These are phyloP conservation scores for Falco rusticolus DNA, from an alignment of 2,797 vertebrate genomes.

Conservation along the genomic window DNA sequence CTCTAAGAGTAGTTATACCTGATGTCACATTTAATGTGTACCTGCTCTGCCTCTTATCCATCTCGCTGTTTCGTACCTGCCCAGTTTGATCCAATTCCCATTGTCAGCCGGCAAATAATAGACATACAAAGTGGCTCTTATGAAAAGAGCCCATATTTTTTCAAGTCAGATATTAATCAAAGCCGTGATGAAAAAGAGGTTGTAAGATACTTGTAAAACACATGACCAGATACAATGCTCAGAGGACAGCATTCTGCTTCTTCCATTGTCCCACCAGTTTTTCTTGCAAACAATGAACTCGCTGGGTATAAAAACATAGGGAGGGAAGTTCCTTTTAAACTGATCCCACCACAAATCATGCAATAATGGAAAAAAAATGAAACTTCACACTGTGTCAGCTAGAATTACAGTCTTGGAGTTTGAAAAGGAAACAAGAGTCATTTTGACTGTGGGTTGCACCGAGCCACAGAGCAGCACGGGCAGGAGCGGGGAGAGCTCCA, in stretches of 20 bases:
- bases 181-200: neutral
- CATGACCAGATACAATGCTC: neutral
- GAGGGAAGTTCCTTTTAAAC: neutral
- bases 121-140: neutral
- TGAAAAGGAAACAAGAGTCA: neutral
- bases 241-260: neutral
- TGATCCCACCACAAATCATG: neutral
- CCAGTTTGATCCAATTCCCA: neutral
- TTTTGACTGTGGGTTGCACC: rapidly evolving
- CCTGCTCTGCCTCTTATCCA: neutral
- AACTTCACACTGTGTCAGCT: neutral
- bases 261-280: neutral
- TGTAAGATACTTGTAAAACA: neutral
- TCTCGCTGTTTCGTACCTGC: constrained; percentile 3
- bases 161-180: constrained; percentile 54
- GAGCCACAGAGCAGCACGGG: neutral
- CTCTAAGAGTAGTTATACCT: neutral
- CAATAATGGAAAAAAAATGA: neutral
- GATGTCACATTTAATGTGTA: neutral
- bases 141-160: neutral
- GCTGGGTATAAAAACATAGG: neutral
- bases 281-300: neutral
- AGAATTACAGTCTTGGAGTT: neutral
- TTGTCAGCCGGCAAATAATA: constrained; percentile 11
- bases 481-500: rapidly evolving